Base-by-base conservation (phyloP, 2,113 vertebrate species). In the Glareola pratincola region DNA sequence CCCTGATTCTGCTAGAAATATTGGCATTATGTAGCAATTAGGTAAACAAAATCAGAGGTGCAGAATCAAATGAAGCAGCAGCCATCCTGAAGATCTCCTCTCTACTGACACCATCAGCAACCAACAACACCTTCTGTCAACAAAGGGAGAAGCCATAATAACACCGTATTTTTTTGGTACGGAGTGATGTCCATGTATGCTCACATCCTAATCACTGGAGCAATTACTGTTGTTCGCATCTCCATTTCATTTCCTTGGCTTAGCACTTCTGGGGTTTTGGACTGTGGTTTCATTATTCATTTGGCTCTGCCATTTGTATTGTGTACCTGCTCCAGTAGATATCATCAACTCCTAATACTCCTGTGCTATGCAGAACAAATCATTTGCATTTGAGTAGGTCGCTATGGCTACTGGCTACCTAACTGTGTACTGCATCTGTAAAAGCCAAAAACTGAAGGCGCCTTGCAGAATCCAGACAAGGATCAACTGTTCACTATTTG, bases 381-480 rank as follows among this genome's bases (percentile, higher is more conserved):
- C 1, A 94, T 96, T 86, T 94, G 89, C 85, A 91, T 95, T 67
- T 88, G 57, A 95, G 67, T 73, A 91, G 92, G 91, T 96, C 91
- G 51, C 87, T 95, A 77, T 97, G 95, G 81, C 95, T 96, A 90
- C 94, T 94, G 89, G 74, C 67, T 96, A 85, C 79, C 79, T 91
- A 77, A 92, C 64, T 88, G 57, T 51, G 64, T 73, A 64, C 60
- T 90, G 69, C 81, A 87, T 88, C 73, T n/a, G 53, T 68, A 90
- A 93, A 62, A 96, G 74, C 78, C 78, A 82, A 90, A 95, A 81
- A 16, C 57, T 64, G 75, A 91, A 88, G 79, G 79, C 85, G 27
- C 36, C 82, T 88, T 73, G 80, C 91, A 94, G 94, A 95, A 95
- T 89, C 92, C 88, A 96, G 80, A 95, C 76, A 79, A 73, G 34